Evolutionary conservation across 2,113 vertebrate species (phyloP), one percentile per base, ranked within the genome.

Genomic region (Nibea coibor): DNA sequence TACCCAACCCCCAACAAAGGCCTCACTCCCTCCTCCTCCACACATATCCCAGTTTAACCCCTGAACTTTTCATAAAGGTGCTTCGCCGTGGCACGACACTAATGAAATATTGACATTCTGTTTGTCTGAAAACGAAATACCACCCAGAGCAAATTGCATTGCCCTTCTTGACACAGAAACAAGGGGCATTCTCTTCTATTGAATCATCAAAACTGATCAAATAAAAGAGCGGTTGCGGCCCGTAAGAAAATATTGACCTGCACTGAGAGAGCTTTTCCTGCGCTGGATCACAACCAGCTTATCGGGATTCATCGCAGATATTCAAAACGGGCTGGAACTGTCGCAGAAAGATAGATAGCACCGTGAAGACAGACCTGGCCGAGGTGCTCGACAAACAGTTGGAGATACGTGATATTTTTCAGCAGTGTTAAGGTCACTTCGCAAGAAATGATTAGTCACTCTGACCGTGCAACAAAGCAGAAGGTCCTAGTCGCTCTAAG

Each of bases 131-230:
- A 72, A 51, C 45, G 11, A 10, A 16, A 42, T 4, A 31, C 45
- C 16, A 4, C 2, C 50, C 4, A 45, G 11, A 35, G 24, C 77
- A 56, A 83, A 81, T 67, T 22, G 4, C 57, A 58, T 61, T 88
- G 35, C 16, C 47, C 5, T 10, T 79, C 31, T 20, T 15, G 28
- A 48, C 28, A 56, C 22, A 15, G 20, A 35, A 24, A 63, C 54
- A 48, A 77, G 72, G 8, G 4, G 8, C 14, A 72, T 70, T 15
- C 61, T 51, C 19, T 53, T 48, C 5, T n/a, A 77, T 56, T 62
- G 56, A 82, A 69, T 75, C 17, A 54, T 78, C 51, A 39, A 2
- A 28, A 14, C 48, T 64, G 14, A 80, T 76, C 31, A 31, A 76
- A 88, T 81, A 35, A 48, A 50, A 1, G 43, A 58, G 31, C 15